Evolutionary conservation across 2,888 invertebrate genomes (phyloP).

Genomic region (Drosophila anomalipes): DNA sequence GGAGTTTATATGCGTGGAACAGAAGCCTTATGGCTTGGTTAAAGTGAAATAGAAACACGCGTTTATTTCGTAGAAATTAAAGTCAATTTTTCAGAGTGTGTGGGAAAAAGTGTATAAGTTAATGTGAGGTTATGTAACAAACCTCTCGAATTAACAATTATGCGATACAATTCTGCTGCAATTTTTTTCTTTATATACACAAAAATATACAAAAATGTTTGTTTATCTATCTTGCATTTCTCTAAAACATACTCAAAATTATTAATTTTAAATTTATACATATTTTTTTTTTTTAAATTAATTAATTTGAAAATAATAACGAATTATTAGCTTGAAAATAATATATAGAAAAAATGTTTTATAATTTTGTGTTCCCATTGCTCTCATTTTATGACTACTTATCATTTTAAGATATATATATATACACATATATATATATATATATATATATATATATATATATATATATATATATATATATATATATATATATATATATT

Average conservation of each 20-base stretch:
- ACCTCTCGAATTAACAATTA: constrained; percentile 20
- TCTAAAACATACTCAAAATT: not conserved
- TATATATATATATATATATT: constrained; percentile 12
- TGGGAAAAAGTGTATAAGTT: constrained; percentile 24
- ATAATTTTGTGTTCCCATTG: constrained; percentile 4
- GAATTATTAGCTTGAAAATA: not conserved
- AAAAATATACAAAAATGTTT: constrained; percentile 6
- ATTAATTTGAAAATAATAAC: not conserved
- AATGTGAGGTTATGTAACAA: constrained; percentile 33
- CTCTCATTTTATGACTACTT: constrained; percentile 1
- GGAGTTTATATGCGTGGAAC: constrained; percentile 18
- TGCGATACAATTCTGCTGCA: constrained; percentile 50
- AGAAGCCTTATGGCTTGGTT: not conserved
- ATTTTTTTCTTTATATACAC: constrained; percentile 30
- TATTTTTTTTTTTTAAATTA: not conserved
- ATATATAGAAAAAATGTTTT: not conserved
- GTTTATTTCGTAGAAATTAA: not conserved
- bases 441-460: constrained; percentile 9
- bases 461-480: not conserved
- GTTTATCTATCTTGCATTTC: not conserved
- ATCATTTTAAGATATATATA: not conserved
- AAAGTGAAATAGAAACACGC: constrained; percentile 1
- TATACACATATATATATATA: not conserved
- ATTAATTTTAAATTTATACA: not conserved
- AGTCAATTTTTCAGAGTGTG: constrained; percentile 29